phyloP scores from a whole-genome alignment of 2,113 vertebrate genomes.

The Triplophysa rosa region DNA sequence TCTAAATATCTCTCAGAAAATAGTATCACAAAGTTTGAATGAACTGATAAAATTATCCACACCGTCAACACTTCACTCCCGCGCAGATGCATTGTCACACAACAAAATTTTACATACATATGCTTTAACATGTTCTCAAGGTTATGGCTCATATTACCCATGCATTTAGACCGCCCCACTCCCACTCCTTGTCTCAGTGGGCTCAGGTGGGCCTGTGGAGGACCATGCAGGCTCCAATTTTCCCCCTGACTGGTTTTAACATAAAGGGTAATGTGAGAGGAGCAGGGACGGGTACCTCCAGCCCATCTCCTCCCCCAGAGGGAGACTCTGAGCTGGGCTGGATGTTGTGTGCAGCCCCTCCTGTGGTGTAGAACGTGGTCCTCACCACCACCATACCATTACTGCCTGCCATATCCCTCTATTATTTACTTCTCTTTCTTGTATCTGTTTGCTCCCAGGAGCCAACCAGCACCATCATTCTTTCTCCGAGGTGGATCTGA shows the following conservation, averaged over 20 bases:
- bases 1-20: too few relatives aligned
- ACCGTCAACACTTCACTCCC: too few relatives aligned
- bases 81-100: background rate
- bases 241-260: slow-evolving; percentile 80
- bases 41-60: too few relatives aligned
- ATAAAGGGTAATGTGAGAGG: slow-evolving; percentile 77
- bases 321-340: slow-evolving; percentile 19
- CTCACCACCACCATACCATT: slow-evolving; percentile 38
- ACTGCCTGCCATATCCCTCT: slow-evolving; percentile 36
- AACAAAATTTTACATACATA: slow-evolving; percentile 8
- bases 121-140: slow-evolving; percentile 35
- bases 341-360: slow-evolving; percentile 13
- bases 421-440: slow-evolving; percentile 52
- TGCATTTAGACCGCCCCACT: slow-evolving; percentile 21
- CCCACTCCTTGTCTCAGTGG: slow-evolving; percentile 58
- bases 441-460: slow-evolving; percentile 51
- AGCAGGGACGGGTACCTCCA: slow-evolving; percentile 53
- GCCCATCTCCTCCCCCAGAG: slow-evolving; percentile 34
- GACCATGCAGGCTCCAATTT: slow-evolving; percentile 74
- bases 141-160: slow-evolving; percentile 25
- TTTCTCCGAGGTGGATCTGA: slow-evolving; percentile 18
- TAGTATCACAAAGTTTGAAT: too few relatives aligned
- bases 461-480: slow-evolving; percentile 16
- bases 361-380: slow-evolving; percentile 48
- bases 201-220: slow-evolving; percentile 74